These are phyloP conservation scores for Pomatorhinus ruficollis DNA, from an alignment of 2,113 vertebrate genomes.

Conservation along the genomic window DNA sequence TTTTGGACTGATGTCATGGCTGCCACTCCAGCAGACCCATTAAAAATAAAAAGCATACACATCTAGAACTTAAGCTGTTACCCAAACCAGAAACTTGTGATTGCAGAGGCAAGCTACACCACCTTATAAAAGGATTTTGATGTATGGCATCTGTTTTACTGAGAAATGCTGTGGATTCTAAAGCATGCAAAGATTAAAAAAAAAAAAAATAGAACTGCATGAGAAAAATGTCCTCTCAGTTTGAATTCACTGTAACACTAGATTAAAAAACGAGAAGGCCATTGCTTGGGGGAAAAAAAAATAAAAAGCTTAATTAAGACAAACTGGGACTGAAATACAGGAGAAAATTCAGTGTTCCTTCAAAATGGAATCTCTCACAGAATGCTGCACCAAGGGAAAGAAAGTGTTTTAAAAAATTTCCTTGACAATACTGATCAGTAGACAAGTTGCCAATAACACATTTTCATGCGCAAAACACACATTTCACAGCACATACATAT, in stretches of 20 bases:
- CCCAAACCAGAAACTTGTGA: background rate
- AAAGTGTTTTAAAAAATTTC: background rate
- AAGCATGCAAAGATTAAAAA: background rate
- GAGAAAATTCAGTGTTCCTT: background rate
- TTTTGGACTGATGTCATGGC: conserved; percentile 35
- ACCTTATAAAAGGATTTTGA: background rate
- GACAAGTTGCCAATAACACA: background rate
- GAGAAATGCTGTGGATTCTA: background rate
- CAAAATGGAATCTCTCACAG: background rate
- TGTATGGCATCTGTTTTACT: background rate
- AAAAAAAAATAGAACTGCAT: background rate
- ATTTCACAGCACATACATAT: background rate
- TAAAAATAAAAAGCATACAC: background rate
- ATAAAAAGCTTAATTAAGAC: background rate
- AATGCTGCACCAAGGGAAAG: background rate
- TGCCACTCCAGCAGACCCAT: background rate
- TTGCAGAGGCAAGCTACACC: background rate
- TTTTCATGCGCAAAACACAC: background rate
- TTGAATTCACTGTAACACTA: background rate
- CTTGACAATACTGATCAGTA: background rate
- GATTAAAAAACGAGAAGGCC: background rate
- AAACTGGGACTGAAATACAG: background rate
- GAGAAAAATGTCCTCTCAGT: background rate
- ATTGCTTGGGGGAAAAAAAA: background rate
- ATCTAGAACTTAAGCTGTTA: background rate